Evolutionary conservation across 2,113 vertebrate species (phyloP), one percentile per base, ranked within the genome.

Genomic region (Origma solitaria): DNA sequence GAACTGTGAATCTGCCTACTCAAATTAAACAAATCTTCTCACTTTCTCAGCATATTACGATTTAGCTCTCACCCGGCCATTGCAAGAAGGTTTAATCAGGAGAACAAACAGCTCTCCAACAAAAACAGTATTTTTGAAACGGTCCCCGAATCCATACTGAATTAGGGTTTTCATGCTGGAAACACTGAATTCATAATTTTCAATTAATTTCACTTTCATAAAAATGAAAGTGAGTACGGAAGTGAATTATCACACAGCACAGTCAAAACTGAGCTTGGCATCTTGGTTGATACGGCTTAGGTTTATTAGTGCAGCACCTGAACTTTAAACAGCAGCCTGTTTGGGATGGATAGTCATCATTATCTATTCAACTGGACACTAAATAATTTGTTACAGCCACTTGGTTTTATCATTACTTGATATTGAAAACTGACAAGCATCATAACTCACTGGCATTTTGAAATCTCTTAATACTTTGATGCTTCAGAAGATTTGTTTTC

Each of bases 301-400:
- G 56, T 72, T 84, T 75, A 68, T n/a, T n/a, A 62, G 44, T 44
- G 69, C 51, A 79, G 61, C 60, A 75, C 19, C 85, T 45, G 8
- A 81, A 92, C 51, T 64, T 86, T n/a, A 69, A 77, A 50, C 40
- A 76, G 70, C 11, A 33, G 70, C 81, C 73, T 2, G 7, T 66
- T 81, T 77, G 49, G 90, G 80, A 81, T 84, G 80, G 86, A 64
- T 30, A 70, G 23, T 68, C 64, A 45, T 68, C 37, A 56, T 88
- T 92, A 93, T 25, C 79, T 86, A 78, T 90, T 95, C 90, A 86
- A 40, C 72, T 75, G 82, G 82, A 90, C 82, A 89, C 90, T 95
- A 97, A 94, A 91, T 91, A 94, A 95, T 90, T 94, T 91, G 93
- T 91, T 87, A 91, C 92, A 90, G 93, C 57, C 87, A 68, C 95